These are phyloP conservation scores for Holcopasites calliopsidis DNA, from an alignment of 1,140 invertebrate species.

Conservation along the genomic window DNA sequence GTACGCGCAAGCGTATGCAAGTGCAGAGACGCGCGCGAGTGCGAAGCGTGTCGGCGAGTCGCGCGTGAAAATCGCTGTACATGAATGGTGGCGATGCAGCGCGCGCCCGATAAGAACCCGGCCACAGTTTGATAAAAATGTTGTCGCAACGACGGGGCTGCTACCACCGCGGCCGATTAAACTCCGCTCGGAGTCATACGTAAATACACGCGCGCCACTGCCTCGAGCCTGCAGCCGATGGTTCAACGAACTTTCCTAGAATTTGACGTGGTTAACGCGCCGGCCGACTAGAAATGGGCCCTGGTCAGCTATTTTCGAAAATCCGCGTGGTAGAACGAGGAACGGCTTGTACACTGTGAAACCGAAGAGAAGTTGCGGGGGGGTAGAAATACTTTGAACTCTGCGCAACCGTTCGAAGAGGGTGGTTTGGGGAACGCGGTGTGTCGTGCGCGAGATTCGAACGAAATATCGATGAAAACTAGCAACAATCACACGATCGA, in stretches of 20 bases:
- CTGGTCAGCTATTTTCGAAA: conserved; percentile 12
- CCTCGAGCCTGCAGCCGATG: neutral
- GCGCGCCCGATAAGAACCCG: conserved; percentile 10
- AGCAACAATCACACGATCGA: no score
- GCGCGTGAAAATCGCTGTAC: neutral
- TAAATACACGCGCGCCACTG: neutral
- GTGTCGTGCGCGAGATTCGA: no score
- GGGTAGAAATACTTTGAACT: no score
- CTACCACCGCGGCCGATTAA: neutral
- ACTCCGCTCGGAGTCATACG: no score
- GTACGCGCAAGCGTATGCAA: neutral
- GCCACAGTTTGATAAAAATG: conserved; percentile 13
- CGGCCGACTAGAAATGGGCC: neutral
- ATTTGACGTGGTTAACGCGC: neutral
- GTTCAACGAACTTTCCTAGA: conserved; percentile 30
- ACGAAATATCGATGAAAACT: no score
- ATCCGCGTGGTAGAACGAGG: neutral
- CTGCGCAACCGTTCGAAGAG: no score
- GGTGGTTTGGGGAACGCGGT: no score
- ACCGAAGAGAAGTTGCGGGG: no score
- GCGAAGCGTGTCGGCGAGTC: neutral
- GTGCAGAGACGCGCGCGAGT: neutral
- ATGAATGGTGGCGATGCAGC: conserved; percentile 1
- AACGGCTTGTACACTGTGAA: neutral
- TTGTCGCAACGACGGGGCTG: neutral